phyloP scores from a whole-genome alignment of 2,113 vertebrate genomes.

The Polypterus senegalus region DNA sequence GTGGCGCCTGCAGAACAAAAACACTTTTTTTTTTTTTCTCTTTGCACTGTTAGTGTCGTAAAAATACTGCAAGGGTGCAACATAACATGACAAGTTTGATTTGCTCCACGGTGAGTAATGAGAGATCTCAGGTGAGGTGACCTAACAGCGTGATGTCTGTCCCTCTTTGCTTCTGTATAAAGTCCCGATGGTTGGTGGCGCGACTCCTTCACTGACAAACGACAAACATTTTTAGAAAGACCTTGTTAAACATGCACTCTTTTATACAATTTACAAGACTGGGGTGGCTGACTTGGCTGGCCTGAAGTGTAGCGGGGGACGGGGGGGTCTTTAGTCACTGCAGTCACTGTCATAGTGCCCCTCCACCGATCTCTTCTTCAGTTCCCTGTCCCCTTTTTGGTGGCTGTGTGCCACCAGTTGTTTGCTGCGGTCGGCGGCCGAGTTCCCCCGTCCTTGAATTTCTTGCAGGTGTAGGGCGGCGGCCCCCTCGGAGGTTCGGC shows the following conservation, averaged over 20 bases:
- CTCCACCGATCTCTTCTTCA: slow-evolving; percentile 54
- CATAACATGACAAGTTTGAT: no score
- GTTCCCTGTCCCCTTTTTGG: slow-evolving; percentile 56
- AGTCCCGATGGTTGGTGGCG: slow-evolving; percentile 15
- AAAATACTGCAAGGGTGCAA: no score
- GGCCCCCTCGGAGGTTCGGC: slow-evolving; percentile 33
- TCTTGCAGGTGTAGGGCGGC: slow-evolving; percentile 37
- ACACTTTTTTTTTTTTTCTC: no score
- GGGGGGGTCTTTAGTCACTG: slow-evolving; percentile 36
- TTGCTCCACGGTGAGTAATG: no score
- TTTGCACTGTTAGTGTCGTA: no score
- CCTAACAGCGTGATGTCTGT: no score
- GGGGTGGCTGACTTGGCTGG: background rate
- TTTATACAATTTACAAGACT: slow-evolving; percentile 8
- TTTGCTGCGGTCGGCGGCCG: slow-evolving; percentile 24
- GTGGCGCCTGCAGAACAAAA: no score
- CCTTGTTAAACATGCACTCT: slow-evolving; percentile 10
- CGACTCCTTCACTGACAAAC: slow-evolving; percentile 18
- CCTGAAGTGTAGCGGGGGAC: slow-evolving; percentile 46
- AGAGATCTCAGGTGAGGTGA: no score
- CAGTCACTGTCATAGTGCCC: slow-evolving; percentile 35
- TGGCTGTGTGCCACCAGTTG: slow-evolving; percentile 39
- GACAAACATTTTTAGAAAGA: slow-evolving; percentile 41
- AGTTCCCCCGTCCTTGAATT: slow-evolving; percentile 32
- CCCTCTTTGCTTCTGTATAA: background rate